Conservation (phyloP, 2,113 vertebrate genomes). For the Brachypteracias leptosomus region DNA sequence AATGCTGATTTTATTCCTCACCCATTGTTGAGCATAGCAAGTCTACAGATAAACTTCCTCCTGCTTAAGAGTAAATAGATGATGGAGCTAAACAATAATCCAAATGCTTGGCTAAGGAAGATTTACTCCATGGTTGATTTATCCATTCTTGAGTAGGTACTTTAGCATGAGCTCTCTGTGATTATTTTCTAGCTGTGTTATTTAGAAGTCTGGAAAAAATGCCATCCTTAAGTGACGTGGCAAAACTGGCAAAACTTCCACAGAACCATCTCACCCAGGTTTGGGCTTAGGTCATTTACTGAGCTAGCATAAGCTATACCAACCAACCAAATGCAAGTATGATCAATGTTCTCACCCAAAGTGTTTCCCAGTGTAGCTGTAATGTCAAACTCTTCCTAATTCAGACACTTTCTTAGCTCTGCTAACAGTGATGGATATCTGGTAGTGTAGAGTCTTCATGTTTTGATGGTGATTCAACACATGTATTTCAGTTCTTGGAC, state of each 20-base stretch:
- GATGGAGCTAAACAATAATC: background rate
- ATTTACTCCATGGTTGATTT: background rate
- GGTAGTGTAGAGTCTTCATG: background rate
- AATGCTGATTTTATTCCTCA: background rate
- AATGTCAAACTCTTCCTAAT: background rate
- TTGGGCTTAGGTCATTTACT: background rate
- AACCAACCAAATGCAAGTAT: background rate
- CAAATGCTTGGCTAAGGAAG: background rate
- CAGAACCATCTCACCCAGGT: background rate
- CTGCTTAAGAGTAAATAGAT: background rate
- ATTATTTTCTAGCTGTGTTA: background rate
- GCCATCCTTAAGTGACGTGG: background rate
- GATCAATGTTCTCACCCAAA: background rate
- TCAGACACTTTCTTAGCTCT: background rate
- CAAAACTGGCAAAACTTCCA: background rate
- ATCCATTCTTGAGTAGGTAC: background rate
- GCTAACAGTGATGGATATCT: background rate
- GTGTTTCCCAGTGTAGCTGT: background rate
- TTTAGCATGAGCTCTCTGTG: background rate
- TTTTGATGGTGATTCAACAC: background rate
- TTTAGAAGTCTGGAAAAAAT: background rate
- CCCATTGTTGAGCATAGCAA: background rate
- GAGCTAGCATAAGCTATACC: background rate
- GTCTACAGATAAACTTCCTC: background rate
- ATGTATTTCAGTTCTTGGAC: background rate